phyloP scores from a whole-genome alignment of 2,888 invertebrate species.

The Tanypteryx hageni region DNA sequence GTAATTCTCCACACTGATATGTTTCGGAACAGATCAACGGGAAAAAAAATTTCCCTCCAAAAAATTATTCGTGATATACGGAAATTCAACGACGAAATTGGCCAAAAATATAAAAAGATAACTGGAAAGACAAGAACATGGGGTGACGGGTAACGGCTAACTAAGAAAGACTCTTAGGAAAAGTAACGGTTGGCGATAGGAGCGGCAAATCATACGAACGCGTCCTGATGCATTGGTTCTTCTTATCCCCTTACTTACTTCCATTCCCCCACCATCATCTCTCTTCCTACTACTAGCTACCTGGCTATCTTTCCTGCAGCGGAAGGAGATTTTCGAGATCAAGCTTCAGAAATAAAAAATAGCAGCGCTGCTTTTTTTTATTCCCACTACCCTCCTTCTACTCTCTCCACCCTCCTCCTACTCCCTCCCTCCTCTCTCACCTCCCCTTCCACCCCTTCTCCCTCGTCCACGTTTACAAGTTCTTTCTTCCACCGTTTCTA shows the following conservation, averaged over 20 bases:
- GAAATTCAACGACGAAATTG: neutral
- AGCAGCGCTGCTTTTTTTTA: neutral
- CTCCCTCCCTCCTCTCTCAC: neutral
- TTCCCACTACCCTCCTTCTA: neutral
- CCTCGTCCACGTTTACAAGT: neutral
- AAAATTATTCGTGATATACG: neutral
- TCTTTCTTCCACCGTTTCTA: neutral
- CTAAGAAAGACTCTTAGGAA: too few relatives aligned
- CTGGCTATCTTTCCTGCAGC: neutral
- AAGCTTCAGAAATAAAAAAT: neutral
- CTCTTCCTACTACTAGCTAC: neutral
- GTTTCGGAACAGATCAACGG: too few relatives aligned
- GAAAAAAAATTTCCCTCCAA: too few relatives aligned
- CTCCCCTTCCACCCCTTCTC: neutral
- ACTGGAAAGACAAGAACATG: neutral
- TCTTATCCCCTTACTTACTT: neutral
- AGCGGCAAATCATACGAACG: conserved; percentile 10
- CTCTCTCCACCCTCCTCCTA: neutral
- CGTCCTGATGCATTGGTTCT: neutral
- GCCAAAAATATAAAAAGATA: neutral
- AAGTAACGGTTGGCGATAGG: too few relatives aligned
- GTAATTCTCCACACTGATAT: too few relatives aligned
- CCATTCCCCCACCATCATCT: neutral
- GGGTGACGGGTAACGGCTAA: neutral
- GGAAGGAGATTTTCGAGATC: neutral